Evolutionary conservation across 2,113 vertebrate species (phyloP).

Genomic region (Phaetusa simplex): DNA sequence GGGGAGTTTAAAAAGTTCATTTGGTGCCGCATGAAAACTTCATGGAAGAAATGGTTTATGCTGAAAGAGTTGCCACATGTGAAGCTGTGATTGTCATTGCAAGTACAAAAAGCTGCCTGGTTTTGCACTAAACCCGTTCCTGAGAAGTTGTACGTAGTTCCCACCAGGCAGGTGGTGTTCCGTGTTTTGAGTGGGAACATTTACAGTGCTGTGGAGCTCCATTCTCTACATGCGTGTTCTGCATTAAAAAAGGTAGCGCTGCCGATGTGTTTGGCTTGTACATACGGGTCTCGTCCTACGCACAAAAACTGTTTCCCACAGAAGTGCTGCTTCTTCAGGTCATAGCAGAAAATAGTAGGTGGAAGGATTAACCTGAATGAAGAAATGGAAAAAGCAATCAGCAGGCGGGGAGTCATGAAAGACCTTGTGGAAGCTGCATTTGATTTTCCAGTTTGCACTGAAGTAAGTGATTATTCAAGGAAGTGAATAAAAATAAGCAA

Average conservation of each 20-base stretch:
- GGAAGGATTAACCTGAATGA: constrained; percentile 14
- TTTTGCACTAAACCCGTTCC: neutral
- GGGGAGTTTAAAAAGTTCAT: neutral
- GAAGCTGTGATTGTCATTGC: neutral
- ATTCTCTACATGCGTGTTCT: neutral
- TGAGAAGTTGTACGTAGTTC: neutral
- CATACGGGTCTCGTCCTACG: neutral
- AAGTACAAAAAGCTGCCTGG: neutral
- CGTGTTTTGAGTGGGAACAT: neutral
- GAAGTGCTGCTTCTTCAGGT: constrained; percentile 4
- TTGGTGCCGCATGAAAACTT: neutral
- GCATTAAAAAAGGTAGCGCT: neutral
- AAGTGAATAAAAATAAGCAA: neutral
- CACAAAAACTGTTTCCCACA: neutral
- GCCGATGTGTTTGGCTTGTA: neutral
- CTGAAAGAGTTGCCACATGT: neutral
- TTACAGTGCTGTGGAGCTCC: neutral
- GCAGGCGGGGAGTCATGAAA: neutral
- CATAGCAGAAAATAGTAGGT: constrained; percentile 4
- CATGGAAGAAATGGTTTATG: neutral
- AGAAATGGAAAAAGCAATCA: constrained; percentile 24
- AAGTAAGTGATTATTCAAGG: neutral
- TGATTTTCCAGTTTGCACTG: neutral
- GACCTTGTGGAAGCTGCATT: neutral
- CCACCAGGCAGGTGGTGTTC: neutral